A percentile compares a stretch with the other conserved stretches of the same genome.
These are phyloP conservation scores for Idaea dimidiata DNA, from an alignment of 2,888 invertebrate genomes.

Conservation along the genomic window DNA sequence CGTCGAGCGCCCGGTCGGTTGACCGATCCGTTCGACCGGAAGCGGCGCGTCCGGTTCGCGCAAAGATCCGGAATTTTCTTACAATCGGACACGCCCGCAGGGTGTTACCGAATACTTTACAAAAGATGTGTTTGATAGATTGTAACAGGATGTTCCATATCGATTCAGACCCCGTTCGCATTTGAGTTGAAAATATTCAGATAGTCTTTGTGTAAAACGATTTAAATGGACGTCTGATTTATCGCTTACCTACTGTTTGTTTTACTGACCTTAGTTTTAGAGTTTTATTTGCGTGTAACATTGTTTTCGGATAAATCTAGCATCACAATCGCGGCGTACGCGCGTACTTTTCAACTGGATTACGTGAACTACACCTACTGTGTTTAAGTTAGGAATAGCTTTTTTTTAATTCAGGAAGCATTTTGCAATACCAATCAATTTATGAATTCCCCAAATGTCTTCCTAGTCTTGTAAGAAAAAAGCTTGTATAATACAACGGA, in stretches of 20 bases:
- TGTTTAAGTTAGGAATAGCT: too few species aligned
- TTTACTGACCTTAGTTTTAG: background rate
- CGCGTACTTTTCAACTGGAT: too few species aligned
- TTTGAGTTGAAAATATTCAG: conserved; percentile 37
- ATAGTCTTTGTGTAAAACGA: conserved; percentile 12
- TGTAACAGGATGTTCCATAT: conserved; percentile 60
- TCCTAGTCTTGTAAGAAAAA: too few species aligned
- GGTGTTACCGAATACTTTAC: conserved; percentile 58
- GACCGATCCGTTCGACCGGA: conserved; percentile 42
- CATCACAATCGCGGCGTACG: too few species aligned
- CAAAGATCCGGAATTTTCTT: conserved; percentile 48
- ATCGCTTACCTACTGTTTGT: background rate
- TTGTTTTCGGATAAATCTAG: conserved; percentile 8
- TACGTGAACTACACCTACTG: too few species aligned
- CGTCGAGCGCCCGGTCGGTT: conserved; percentile 42
- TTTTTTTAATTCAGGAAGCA: too few species aligned
- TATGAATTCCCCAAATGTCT: too few species aligned
- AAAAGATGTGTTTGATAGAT: conserved; percentile 57
- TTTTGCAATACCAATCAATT: too few species aligned
- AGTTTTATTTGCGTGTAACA: conserved; percentile 9
- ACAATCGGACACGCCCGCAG: conserved; percentile 55
- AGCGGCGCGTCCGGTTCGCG: conserved; percentile 53
- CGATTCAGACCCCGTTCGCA: conserved; percentile 48
- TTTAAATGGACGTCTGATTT: conserved; percentile 2
- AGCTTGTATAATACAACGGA: too few species aligned